Conservation (phyloP, 2,797 vertebrate species). For the Aplochiton taeniatus region DNA sequence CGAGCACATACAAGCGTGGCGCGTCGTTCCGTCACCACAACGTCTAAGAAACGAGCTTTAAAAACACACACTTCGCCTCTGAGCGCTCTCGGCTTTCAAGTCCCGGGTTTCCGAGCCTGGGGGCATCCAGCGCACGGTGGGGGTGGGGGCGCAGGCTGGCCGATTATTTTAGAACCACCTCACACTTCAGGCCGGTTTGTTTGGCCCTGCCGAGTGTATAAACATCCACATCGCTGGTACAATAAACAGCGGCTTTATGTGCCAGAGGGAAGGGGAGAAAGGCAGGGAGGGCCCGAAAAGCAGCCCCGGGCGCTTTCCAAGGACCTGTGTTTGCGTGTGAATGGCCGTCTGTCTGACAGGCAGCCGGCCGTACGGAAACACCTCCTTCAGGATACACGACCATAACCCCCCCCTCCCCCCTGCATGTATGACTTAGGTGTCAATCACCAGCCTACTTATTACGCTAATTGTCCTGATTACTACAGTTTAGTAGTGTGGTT, state of each 20-base stretch:
- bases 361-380: conserved; percentile 44
- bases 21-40: too few species aligned
- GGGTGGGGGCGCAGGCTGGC: neutral
- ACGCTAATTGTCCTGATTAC: conserved; percentile 62
- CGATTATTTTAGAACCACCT: conserved; percentile 65
- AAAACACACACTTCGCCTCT: too few species aligned
- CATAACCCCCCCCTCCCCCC: conserved; percentile 46
- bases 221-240: conserved; percentile 62
- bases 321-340: neutral
- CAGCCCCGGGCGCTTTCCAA: too few species aligned
- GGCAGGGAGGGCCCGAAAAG: neutral
- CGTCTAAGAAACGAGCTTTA: too few species aligned
- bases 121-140: too few species aligned
- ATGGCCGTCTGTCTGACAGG: conserved; percentile 32
- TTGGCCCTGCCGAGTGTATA: conserved; percentile 54
- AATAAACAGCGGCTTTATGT: conserved; percentile 61
- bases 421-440: conserved; percentile 60
- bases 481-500: conserved; percentile 48
- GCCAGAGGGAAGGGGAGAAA: neutral
- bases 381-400: conserved; percentile 48
- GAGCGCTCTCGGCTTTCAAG: conserved; percentile 35
- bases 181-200: conserved; percentile 64
- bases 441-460: conserved; percentile 56
- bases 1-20: too few species aligned
- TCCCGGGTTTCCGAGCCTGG: conserved; percentile 14